Evolutionary conservation across 1,140 invertebrate genomes (phyloP).

Genomic region (Ooceraea biroi): DNA sequence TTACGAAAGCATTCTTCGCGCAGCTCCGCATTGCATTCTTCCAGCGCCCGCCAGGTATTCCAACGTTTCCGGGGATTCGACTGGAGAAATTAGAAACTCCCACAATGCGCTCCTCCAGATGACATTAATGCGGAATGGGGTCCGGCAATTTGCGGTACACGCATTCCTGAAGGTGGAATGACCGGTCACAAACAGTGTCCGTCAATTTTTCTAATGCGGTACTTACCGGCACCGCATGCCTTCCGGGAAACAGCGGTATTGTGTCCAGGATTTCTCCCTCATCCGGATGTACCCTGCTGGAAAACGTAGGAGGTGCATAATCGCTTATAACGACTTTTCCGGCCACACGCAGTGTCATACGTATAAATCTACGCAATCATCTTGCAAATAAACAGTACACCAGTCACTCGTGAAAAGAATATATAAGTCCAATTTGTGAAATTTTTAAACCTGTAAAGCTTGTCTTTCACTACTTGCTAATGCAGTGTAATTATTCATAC

Average conservation of each 20-base stretch:
- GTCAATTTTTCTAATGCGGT: slow-evolving; percentile 78
- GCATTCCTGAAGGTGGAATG: slow-evolving; percentile 77
- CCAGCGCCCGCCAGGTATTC: background rate
- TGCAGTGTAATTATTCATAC: too few relatives aligned
- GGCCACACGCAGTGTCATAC: slow-evolving; percentile 29
- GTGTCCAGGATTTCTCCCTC: slow-evolving; percentile 73
- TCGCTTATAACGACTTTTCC: slow-evolving; percentile 31
- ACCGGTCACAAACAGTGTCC: slow-evolving; percentile 76
- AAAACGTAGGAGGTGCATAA: slow-evolving; percentile 64
- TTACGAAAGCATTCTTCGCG: background rate
- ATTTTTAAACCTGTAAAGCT: background rate
- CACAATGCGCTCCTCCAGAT: slow-evolving; percentile 17
- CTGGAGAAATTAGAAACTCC: slow-evolving; percentile 45
- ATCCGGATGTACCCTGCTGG: slow-evolving; percentile 53
- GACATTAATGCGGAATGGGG: slow-evolving; percentile 59
- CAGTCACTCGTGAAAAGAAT: background rate
- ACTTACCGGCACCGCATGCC: slow-evolving; percentile 73
- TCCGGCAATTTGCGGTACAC: slow-evolving; percentile 75
- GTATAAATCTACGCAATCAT: background rate
- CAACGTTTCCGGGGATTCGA: background rate
- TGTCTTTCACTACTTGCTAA: too few relatives aligned
- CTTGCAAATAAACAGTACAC: background rate
- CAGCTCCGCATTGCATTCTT: slow-evolving; percentile 2
- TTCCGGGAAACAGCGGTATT: slow-evolving; percentile 79
- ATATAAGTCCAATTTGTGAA: background rate